Conservation (phyloP, 2,888 invertebrate genomes). For the Panorpa germanica region DNA sequence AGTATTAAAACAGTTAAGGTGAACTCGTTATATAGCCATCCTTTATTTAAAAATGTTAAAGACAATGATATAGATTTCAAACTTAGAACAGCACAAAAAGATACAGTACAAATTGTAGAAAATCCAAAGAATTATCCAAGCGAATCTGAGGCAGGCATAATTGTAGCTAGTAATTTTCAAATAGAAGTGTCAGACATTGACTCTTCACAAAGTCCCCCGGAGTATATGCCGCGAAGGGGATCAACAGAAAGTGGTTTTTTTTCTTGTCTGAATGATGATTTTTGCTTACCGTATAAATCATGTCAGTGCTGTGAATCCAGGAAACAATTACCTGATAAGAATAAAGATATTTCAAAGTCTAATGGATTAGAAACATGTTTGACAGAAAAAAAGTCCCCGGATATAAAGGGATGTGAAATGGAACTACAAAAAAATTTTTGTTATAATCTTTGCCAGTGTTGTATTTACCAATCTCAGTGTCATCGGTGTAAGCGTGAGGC, state of each 20-base stretch:
- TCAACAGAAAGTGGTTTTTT: constrained; percentile 84
- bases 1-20: constrained; percentile 27
- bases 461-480: too few species aligned
- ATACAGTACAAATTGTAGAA: constrained; percentile 11
- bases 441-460: too few species aligned
- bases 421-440: too few species aligned
- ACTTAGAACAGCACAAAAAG: constrained; percentile 3
- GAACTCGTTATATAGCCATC: constrained; percentile 37
- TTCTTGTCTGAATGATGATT: constrained; percentile 68
- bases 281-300: constrained; percentile 26
- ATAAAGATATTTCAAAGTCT: too few species aligned
- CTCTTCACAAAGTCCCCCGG: constrained; percentile 14
- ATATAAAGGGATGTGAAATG: too few species aligned
- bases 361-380: too few species aligned
- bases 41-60: constrained; percentile 25
- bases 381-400: too few species aligned
- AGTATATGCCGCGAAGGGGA: constrained; percentile 46
- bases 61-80: constrained; percentile 7
- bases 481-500: too few species aligned
- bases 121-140: constrained; percentile 11
- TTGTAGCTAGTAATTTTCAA: constrained; percentile 16
- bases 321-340: too few species aligned
- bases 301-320: constrained; percentile 13
- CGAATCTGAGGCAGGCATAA: constrained; percentile 12
- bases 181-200: constrained; percentile 15